Conservation (phyloP, 2,113 vertebrate genomes). For the Emydocephalus ijimae region DNA sequence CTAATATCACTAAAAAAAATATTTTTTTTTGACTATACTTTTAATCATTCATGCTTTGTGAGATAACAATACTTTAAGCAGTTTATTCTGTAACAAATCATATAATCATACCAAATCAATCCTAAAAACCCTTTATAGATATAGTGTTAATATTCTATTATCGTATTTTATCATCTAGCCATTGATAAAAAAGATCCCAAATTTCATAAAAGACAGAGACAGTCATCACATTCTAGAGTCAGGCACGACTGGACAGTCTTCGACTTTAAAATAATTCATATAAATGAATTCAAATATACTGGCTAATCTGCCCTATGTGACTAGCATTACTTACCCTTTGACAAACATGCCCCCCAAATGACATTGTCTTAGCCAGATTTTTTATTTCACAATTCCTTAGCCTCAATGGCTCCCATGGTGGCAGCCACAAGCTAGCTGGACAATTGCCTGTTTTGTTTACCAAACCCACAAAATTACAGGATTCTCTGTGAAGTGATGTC, state of each 20-base stretch:
- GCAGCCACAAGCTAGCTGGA: slow-evolving; percentile 60
- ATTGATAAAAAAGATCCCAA: too few relatives aligned
- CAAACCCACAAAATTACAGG: slow-evolving; percentile 68
- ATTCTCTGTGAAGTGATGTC: slow-evolving; percentile 46
- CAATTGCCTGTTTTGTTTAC: slow-evolving; percentile 60
- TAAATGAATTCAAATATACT: neutral
- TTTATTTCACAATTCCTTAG: slow-evolving; percentile 52
- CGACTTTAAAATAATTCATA: slow-evolving; percentile 8
- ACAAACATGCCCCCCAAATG: slow-evolving; percentile 59
- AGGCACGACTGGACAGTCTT: neutral
- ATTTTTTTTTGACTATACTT: too few relatives aligned
- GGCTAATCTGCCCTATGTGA: slow-evolving; percentile 20
- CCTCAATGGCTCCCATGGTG: slow-evolving; percentile 59
- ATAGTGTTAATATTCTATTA: too few relatives aligned
- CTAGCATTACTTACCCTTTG: slow-evolving; percentile 30
- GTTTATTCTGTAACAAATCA: too few relatives aligned
- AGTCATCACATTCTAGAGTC: too few relatives aligned
- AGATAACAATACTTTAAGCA: too few relatives aligned
- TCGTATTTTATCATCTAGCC: too few relatives aligned
- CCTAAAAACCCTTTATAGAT: too few relatives aligned
- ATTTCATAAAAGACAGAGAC: too few relatives aligned
- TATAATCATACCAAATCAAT: too few relatives aligned
- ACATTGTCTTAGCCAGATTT: slow-evolving; percentile 50
- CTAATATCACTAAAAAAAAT: too few relatives aligned
- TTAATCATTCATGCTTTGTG: too few relatives aligned